These are phyloP conservation scores for Characodon lateralis DNA, from an alignment of 2,797 vertebrate genomes.

Conservation along the genomic window DNA sequence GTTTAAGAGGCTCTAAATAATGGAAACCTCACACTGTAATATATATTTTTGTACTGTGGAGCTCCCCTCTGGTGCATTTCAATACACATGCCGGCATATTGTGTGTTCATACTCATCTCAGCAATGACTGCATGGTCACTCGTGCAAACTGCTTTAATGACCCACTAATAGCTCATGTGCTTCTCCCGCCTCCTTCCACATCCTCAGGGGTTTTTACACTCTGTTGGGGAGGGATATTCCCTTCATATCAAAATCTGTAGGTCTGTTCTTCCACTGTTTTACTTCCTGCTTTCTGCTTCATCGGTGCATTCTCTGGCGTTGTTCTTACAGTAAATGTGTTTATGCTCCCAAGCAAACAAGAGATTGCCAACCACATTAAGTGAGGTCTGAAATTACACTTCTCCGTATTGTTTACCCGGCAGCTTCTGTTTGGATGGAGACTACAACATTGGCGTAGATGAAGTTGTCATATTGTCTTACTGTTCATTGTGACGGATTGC, in stretches of 20 bases:
- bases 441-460: conserved; percentile 22
- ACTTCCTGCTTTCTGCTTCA: conserved; percentile 58
- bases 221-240: conserved; percentile 59
- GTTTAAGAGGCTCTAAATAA: neutral
- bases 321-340: conserved; percentile 64
- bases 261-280: conserved; percentile 48
- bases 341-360: conserved; percentile 35
- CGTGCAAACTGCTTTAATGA: conserved; percentile 65
- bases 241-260: conserved; percentile 38
- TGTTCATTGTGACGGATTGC: conserved; percentile 50
- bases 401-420: conserved; percentile 29
- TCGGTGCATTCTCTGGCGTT: conserved; percentile 56
- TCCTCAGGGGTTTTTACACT: conserved; percentile 52
- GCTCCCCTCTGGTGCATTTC: conserved; percentile 38
- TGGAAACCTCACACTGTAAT: neutral
- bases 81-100: conserved; percentile 32
- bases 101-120: conserved; percentile 59
- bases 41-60: conserved; percentile 4
- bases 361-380: conserved; percentile 40
- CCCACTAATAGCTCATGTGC: conserved; percentile 61
- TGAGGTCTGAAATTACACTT: conserved; percentile 36
- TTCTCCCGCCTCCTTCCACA: conserved; percentile 22
- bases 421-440: conserved; percentile 41
- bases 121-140: conserved; percentile 57
- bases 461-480: conserved; percentile 50